phyloP scores from a whole-genome alignment of 2,888 invertebrate species.

The Gari tellinella region DNA sequence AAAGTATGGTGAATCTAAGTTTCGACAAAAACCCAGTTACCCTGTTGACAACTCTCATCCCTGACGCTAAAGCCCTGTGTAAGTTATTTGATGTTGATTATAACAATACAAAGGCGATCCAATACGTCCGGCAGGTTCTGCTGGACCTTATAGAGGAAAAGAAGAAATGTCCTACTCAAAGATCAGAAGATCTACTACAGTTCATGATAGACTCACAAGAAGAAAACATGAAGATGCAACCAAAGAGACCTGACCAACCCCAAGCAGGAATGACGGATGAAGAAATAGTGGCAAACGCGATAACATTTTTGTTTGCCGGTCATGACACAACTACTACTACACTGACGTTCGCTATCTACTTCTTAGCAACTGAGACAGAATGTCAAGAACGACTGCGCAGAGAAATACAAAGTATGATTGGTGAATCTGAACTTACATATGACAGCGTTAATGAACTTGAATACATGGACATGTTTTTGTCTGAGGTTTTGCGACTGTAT shows the following conservation, averaged over 20 bases:
- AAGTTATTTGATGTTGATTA: constrained; percentile 46
- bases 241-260: constrained; percentile 14
- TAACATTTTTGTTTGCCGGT: constrained; percentile 50
- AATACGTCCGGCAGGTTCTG: constrained; percentile 28
- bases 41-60: constrained; percentile 34
- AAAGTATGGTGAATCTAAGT: constrained; percentile 26
- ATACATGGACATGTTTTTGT: constrained; percentile 62
- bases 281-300: constrained; percentile 48
- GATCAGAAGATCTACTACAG: constrained; percentile 43
- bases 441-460: constrained; percentile 55
- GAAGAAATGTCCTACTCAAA: constrained; percentile 18
- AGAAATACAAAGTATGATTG: constrained; percentile 42
- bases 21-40: constrained; percentile 37
- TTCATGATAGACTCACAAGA: constrained; percentile 52
- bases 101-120: constrained; percentile 38
- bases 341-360: constrained; percentile 40
- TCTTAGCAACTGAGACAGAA: constrained; percentile 45
- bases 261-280: constrained; percentile 44
- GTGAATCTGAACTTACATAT: constrained; percentile 43
- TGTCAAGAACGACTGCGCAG: constrained; percentile 34
- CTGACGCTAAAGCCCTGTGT: constrained; percentile 38
- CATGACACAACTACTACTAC: constrained; percentile 53
- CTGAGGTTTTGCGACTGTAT: constrained; percentile 64
- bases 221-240: neutral
- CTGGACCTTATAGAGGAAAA: constrained; percentile 35